These are phyloP conservation scores for Notodonta ziczac DNA, from an alignment of 2,888 invertebrate species.

Conservation along the genomic window DNA sequence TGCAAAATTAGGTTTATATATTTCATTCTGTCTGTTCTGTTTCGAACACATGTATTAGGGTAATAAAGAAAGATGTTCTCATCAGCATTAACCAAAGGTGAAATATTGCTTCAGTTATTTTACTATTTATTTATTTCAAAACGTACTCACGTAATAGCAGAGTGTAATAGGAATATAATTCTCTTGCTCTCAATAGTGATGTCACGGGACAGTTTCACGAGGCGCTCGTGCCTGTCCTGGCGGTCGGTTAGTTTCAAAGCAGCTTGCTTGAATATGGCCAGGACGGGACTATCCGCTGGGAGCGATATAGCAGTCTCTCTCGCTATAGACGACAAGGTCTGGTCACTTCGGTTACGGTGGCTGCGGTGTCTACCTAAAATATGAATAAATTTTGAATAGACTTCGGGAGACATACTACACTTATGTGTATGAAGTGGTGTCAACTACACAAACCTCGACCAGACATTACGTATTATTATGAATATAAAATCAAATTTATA, in stretches of 20 bases:
- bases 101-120: no score
- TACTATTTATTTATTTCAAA: no score
- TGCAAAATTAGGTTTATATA: no score
- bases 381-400: background rate
- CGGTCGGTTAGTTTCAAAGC: slow-evolving; percentile 88
- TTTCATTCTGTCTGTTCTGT: no score
- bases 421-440: background rate
- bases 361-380: slow-evolving; percentile 55
- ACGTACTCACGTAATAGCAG: slow-evolving; percentile 82
- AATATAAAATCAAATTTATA: no score
- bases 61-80: no score
- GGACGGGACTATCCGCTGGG: slow-evolving; percentile 76
- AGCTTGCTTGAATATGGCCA: slow-evolving; percentile 87
- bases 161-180: slow-evolving; percentile 94
- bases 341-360: slow-evolving; percentile 52
- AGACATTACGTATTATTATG: slow-evolving; percentile 41
- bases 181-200: slow-evolving; percentile 96
- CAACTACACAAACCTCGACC: slow-evolving; percentile 48
- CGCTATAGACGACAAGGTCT: slow-evolving; percentile 61
- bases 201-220: slow-evolving; percentile 92
- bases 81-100: no score
- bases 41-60: no score
- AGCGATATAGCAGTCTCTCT: slow-evolving; percentile 59
- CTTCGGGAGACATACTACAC: background rate
- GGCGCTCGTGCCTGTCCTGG: slow-evolving; percentile 93